Base-by-base conservation (phyloP, 1,140 invertebrate species). In the Drosophila varians region DNA sequence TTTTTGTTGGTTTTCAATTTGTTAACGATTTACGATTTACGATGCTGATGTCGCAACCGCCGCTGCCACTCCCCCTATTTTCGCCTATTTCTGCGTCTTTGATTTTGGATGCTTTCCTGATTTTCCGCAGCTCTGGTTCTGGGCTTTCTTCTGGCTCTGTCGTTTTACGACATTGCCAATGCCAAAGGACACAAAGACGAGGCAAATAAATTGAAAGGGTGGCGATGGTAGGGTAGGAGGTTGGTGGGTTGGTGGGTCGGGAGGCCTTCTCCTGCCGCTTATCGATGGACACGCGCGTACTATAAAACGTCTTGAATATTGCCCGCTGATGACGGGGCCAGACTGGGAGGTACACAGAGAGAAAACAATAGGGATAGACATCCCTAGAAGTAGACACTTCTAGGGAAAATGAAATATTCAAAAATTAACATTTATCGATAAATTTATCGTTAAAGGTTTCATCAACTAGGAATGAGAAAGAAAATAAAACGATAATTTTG, bases 221-320 rank as follows among this genome's bases (percentile, higher is more conserved):
- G 38, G 16, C n/a, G n/a, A n/a, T n/a, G n/a, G n/a, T n/a, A n/a
- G n/a, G n/a, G n/a, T n/a, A n/a, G n/a, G n/a, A n/a, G n/a, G n/a
- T n/a, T n/a, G n/a, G n/a, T n/a, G 8, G 36, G 14, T 12, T 0
- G 12, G 14, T 4, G 14, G 16, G 16, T n/a, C 3, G 16, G 38
- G 16, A 18, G 36, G 25, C 46, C 18, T 25, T 4, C 8, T 4
- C n/a, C 57, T 70, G 62, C 74, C 65, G 64, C 76, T 77, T 83
- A 78, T 83, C 78, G 77, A 84, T 69, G 52, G 70, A 78, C 78
- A 83, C 79, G 78, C 77, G 77, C 74, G 47, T 78, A 74, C 70
- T 70, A 83, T 83, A 77, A 83, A 77, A 83, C 57, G 74, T 83
- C 57, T 74, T 66, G 57, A 42, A 47, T 31, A 45, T 57, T 70